Evolutionary conservation across 2,888 invertebrate genomes (phyloP).

Genomic region (Leptura quadrifasciata): DNA sequence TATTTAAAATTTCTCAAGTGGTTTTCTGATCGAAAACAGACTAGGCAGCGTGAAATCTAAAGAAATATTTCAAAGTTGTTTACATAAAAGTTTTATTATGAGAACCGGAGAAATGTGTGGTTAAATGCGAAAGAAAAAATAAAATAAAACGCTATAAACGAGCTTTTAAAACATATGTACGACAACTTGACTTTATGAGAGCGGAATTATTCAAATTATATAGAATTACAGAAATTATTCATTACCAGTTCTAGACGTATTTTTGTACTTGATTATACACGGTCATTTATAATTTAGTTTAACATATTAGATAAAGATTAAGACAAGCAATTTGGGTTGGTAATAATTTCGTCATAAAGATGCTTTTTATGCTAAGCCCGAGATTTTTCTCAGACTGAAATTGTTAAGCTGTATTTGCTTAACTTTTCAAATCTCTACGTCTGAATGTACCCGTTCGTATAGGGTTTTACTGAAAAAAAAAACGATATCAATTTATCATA

Average conservation of each 20-base stretch:
- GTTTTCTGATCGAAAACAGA: slow-evolving; percentile 55
- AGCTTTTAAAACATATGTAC: slow-evolving; percentile 52
- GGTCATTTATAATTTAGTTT: slow-evolving; percentile 5
- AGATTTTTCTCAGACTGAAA: background rate
- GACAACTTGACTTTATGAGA: slow-evolving; percentile 44
- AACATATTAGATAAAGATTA: slow-evolving; percentile 32
- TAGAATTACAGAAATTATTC: slow-evolving; percentile 41
- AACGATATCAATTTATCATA: slow-evolving; percentile 30
- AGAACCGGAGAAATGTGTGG: slow-evolving; percentile 56
- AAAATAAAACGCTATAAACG: slow-evolving; percentile 43
- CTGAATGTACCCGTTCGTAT: background rate
- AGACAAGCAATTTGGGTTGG: slow-evolving; percentile 15
- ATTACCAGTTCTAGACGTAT: background rate
- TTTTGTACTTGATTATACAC: slow-evolving; percentile 24
- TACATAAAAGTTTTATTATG: slow-evolving; percentile 57
- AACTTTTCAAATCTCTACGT: background rate
- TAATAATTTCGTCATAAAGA: slow-evolving; percentile 15
- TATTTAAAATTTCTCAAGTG: slow-evolving; percentile 56
- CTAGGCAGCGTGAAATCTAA: slow-evolving; percentile 43
- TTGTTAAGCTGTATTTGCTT: background rate
- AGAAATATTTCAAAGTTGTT: slow-evolving; percentile 52
- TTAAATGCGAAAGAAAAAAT: slow-evolving; percentile 41
- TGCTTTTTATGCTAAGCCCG: background rate
- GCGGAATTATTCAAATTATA: slow-evolving; percentile 51
- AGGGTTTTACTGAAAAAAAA: slow-evolving; percentile 10